Evolutionary conservation across 2,888 invertebrate genomes (phyloP), one percentile per base, ranked within the genome.

Genomic region (Orchesella flavescens): DNA sequence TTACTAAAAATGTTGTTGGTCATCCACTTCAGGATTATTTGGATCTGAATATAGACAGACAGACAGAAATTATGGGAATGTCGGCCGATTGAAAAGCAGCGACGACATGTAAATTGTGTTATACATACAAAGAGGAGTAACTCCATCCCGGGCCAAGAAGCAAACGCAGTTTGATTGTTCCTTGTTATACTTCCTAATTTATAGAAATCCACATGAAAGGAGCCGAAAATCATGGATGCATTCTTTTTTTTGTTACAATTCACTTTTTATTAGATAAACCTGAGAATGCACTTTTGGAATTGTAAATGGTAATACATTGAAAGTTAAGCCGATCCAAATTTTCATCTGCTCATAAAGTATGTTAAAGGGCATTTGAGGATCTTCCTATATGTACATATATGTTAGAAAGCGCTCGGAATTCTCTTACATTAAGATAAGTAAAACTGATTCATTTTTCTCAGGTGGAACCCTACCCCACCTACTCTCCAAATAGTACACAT

Each of bases 121-220:
- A 59, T 4, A 59, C 1, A 59, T 17, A 17, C 66, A 21, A 17
- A 2, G 19, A 17, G 59, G 10, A 3, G 3, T 21, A 53, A 53
- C 53, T 3, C 10, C 53, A 2, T 34, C 13, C 10, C 53, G 10
- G 10, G 53, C 13, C 53, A 53, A 53, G 3, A 53, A n/a, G n/a
- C 13, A 53, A 53, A 53, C n/a, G 53, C 53, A 53, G 1, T 53
- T 2, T 53, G 53, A 34, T 34, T 34, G 34, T 34, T 34, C 34
- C 34, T 46, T 55, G 69, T 43, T 76, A 55, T 55, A 65, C 46
- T 68, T 77, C 66, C 21, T 77, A 77, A 77, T 77, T 77, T 77
- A 78, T 78, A 61, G 71, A 61, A 61, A 46, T 13, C 61, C 61
- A 34, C 49, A 63, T 78, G 43, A 78, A 78, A 78, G 63, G 59